Evolutionary conservation across 2,113 vertebrate genomes (phyloP).

Genomic region (Syngnathus scovelli): DNA sequence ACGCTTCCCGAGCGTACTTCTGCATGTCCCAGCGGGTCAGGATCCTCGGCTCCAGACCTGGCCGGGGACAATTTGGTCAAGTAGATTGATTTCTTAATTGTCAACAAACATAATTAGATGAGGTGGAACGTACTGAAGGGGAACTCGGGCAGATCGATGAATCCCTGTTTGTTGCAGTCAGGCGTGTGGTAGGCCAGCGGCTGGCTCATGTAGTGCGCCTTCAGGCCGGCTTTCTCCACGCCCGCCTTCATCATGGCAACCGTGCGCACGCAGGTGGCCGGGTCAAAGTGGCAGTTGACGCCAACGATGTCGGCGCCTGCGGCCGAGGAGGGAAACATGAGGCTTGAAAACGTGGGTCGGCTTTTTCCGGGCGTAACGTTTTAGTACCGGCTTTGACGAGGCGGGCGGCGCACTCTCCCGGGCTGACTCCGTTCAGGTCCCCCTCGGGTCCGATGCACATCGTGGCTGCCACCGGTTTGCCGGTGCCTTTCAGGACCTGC

Average conservation of each 20-base stretch:
- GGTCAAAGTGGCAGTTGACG: slow-evolving; percentile 96
- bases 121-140: slow-evolving; percentile 78
- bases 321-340: not conserved
- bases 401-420: slow-evolving; percentile 86
- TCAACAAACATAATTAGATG: too few relatives aligned
- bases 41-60: slow-evolving; percentile 89
- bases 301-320: slow-evolving; percentile 86
- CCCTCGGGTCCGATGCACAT: slow-evolving; percentile 93
- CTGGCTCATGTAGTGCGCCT: slow-evolving; percentile 87
- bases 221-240: slow-evolving; percentile 81
- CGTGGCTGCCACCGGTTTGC: slow-evolving; percentile 83
- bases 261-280: slow-evolving; percentile 78
- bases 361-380: not conserved
- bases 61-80: not conserved
- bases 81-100: too few relatives aligned
- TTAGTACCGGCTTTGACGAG: slow-evolving; percentile 85
- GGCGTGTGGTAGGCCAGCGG: slow-evolving; percentile 93
- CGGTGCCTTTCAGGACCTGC: slow-evolving; percentile 80
- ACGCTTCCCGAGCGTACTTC: slow-evolving; percentile 87
- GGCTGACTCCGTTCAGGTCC: slow-evolving; percentile 81
- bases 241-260: slow-evolving; percentile 92
- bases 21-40: slow-evolving; percentile 92
- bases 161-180: slow-evolving; percentile 89
- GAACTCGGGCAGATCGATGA: slow-evolving; percentile 95
- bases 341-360: not conserved